Base-by-base conservation (phyloP, 2,797 vertebrate species). In the Pantherophis alleghaniensis region DNA sequence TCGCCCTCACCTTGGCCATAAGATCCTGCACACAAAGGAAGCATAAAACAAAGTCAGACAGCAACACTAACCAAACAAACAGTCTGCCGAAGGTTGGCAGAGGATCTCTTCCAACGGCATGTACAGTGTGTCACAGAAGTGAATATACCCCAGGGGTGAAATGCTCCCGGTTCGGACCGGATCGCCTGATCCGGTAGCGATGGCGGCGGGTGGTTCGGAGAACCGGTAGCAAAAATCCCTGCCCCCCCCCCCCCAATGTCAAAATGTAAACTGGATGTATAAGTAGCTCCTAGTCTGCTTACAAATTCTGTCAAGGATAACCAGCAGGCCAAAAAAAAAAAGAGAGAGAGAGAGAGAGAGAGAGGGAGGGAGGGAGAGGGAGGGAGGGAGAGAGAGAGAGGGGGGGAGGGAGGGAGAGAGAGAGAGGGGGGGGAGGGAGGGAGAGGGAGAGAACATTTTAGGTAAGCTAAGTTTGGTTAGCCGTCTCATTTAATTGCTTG, bases 1-100 rank as follows among this genome's bases (percentile, higher is more conserved):
- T 99, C 57, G 99, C 99, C 96, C 99, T 98, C 94, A 99, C 99
- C 98, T 99, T 99, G 97, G 98, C 99, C 99, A 99, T 99, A 96
- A 99, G 98, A 97, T 99, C 99, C 99, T 99, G 96, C 6, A 94
- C 69, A 2, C 90, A 95, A 93, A 96, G 28, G 66, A 92, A 92
- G 56, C 63, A 83, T 12, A 83, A 83, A 24, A 12, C 20, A 12
- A 47, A 24, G 69, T 83, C 20, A 83, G 74, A 83, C 20, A 24
- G 37, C 74, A 83, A 24, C 4, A 12, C 11, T 74, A 47, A 83
- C 10, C 9, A 24, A 47, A 12, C 74, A 0, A 22, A 10, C 20
- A 1, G 14, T 18, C 37, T 24, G 37, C 20, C 10, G 0, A 47
- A 18, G 69, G 32, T 18, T 20, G 18, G 32, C 16, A 7, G 7